phyloP scores from a whole-genome alignment of 2,113 vertebrate genomes.

The Cochlearius cochlearius region DNA sequence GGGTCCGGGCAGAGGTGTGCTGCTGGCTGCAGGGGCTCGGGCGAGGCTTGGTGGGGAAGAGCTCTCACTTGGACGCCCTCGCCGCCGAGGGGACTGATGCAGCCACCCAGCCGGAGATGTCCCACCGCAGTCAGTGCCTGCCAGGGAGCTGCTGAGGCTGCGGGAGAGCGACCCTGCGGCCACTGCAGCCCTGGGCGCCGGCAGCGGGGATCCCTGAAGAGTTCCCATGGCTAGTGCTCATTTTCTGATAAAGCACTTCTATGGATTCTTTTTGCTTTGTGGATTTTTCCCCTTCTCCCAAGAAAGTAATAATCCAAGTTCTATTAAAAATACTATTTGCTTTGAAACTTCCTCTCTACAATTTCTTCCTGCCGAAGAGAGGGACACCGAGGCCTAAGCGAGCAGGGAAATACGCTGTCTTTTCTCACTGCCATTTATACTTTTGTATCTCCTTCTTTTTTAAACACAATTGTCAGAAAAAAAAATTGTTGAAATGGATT shows the following conservation, averaged over 20 bases:
- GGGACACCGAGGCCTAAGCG: background rate
- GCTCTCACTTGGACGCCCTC: background rate
- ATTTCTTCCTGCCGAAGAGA: background rate
- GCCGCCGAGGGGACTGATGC: rapidly evolving
- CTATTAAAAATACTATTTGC: background rate
- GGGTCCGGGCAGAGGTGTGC: background rate
- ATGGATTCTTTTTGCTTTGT: background rate
- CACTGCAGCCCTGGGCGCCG: background rate
- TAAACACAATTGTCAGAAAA: background rate
- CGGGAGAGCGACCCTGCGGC: background rate
- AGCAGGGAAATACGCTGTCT: background rate
- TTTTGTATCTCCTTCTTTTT: background rate
- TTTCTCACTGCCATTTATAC: background rate
- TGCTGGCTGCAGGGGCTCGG: background rate
- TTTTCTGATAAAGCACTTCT: background rate
- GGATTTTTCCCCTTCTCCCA: background rate
- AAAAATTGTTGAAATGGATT: background rate
- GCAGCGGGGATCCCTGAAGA: background rate
- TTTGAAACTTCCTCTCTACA: background rate
- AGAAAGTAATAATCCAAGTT: background rate
- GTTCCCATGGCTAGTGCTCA: background rate
- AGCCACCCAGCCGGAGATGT: background rate
- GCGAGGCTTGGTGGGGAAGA: rapidly evolving
- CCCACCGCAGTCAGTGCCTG: background rate
- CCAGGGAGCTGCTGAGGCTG: background rate